phyloP scores from a whole-genome alignment of 2,113 vertebrate genomes.

The Equus quagga region DNA sequence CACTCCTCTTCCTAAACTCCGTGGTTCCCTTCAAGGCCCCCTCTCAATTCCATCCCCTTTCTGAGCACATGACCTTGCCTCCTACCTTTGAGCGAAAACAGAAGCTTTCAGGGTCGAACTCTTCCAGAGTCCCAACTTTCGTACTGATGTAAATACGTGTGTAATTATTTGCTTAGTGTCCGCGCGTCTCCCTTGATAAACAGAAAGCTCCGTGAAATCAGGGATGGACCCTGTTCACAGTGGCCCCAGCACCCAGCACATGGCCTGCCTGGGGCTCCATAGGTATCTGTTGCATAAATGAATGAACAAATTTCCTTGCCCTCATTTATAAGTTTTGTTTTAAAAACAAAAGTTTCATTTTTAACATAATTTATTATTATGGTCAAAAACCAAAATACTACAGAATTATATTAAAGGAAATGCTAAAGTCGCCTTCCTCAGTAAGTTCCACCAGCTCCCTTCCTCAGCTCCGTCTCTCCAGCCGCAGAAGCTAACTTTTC shows the following conservation, averaged over 20 bases:
- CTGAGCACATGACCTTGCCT: neutral
- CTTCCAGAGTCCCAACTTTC: neutral
- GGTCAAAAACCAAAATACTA: neutral
- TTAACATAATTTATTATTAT: neutral
- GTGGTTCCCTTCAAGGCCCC: neutral
- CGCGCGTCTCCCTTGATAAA: neutral
- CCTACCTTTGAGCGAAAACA: neutral
- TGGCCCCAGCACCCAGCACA: neutral
- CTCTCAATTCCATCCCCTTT: neutral
- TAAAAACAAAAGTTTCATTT: slow-evolving; percentile 21
- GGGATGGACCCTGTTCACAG: neutral
- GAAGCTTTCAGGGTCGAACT: neutral
- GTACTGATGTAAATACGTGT: neutral
- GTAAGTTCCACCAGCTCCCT: neutral
- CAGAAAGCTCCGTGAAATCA: neutral
- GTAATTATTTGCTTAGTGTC: neutral
- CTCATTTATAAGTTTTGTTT: neutral
- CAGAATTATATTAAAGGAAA: neutral
- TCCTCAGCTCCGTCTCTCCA: no score
- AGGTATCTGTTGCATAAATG: neutral
- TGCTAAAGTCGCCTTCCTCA: fast-evolving
- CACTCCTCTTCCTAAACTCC: neutral
- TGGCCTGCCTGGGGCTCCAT: neutral
- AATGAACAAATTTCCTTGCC: neutral
- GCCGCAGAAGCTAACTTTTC: neutral